Base-by-base conservation (phyloP, 2,113 vertebrate genomes). In the Ophthalmolycus amberensis region DNA sequence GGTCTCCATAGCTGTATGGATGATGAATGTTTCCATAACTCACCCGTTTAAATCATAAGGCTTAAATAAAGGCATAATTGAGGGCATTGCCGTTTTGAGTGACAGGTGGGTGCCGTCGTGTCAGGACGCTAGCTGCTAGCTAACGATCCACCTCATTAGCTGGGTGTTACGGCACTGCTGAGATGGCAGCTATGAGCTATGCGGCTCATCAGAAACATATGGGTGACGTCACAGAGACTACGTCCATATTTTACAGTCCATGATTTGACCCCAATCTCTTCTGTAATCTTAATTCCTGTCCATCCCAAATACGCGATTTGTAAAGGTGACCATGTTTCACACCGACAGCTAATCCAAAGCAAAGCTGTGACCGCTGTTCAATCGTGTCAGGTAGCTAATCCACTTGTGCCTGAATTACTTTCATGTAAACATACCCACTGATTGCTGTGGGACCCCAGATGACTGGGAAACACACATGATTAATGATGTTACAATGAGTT, bases 371-470 rank as follows among this genome's bases (percentile, higher is more conserved):
- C 46, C 54, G 16, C 48, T 58, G 34, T 11, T 78, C 18, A 54
- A 25, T 50, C 15, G 50, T 58, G n/a, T 62, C 50, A 46, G 46
- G 60, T 29, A 66, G 60, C 65, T 46, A 73, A 83, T 32, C 18
- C 63, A 48, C 3, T 56, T 29, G 0, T 8, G 27, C 58, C 9
- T 52, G 6, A 46, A 5, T 73, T 80, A 6, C 74, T 79, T 64
- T 62, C 42, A 54, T 79, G 84, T 83, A 79, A 86, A 84, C 74
- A 70, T 5, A 69, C 27, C 37, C 27, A 18, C 44, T 80, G 82
- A 79, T 75, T 78, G 56, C 66, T 64, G 42, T 18, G 32, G 42
- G 59, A 72, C 65, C 79, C 70, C 75, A 72, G 4, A 32, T 18
- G 70, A 76, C 60, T 29, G 32, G 25, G 15, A 42, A 29, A n/a